Evolutionary conservation across 2,113 vertebrate genomes (phyloP), one percentile per base, ranked within the genome.

Genomic region (Peromyscus leucopus): DNA sequence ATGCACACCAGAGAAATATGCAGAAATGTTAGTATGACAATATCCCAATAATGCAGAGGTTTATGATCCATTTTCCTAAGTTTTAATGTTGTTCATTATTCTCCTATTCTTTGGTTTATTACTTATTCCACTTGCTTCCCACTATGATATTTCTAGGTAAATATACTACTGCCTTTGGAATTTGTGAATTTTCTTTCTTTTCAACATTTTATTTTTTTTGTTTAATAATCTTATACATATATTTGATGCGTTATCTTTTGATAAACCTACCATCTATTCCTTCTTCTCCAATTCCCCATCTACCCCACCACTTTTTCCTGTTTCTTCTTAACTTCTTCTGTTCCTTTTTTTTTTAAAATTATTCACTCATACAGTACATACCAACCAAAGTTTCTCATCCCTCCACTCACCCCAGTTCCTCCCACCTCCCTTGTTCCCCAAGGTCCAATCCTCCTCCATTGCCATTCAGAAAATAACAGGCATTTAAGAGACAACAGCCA

Each of bases 401-500:
- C n/a, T 42, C n/a, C 57, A 84, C n/a, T 84, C 22, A 26, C 61
- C 21, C 0, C n/a, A 42, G 24, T 42, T 17, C n/a, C 6, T 15
- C 0, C n/a, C 13, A 42, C 13, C 7, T 13, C 3, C 24, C 22
- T 22, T 55, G 15, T 16, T 7, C 22, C 13, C 15, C 28, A 0
- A 83, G 55, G 26, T 26, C 12, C 15, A 61, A 7, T 61, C 36
- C 2, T 39, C 21, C 3, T 84, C 2, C 36, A 26, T 42, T 84
- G 61, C 3, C 7, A 22, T 84, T 84, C 57, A 84, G 3, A 42
- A 28, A 42, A 84, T 4, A 17, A 0, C 33, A 63, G 11, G 1
- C 3, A 26, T 63, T 8, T 15, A 15, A 28, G 39, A 61, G 1
- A 26, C 2, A 39, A 9, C 57, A 84, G 26, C 1, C 7, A 39